These are phyloP conservation scores for Apodemia zela DNA, from an alignment of 2,888 invertebrate genomes.

Conservation along the genomic window DNA sequence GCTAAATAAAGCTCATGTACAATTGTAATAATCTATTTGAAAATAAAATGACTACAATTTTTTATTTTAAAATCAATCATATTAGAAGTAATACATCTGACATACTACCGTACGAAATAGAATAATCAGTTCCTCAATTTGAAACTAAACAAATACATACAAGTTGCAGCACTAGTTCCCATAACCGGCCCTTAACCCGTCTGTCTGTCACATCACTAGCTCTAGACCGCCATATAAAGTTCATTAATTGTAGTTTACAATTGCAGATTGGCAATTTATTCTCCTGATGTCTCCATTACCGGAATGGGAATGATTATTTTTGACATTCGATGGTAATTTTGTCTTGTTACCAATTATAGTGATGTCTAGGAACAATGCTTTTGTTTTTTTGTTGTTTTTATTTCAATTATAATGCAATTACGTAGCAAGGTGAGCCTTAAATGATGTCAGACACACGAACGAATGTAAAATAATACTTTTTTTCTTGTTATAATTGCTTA, in stretches of 20 bases:
- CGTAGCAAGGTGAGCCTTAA: conserved; percentile 13
- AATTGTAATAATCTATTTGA: no score
- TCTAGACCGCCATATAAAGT: conserved; percentile 49
- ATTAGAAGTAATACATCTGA: background rate
- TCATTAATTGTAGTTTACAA: conserved; percentile 64
- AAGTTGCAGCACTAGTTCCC: conserved; percentile 12
- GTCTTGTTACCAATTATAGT: conserved; percentile 23
- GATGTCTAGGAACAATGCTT: conserved; percentile 12
- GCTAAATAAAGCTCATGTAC: no score
- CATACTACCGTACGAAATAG: background rate
- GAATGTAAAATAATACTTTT: background rate
- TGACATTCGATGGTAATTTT: conserved; percentile 37
- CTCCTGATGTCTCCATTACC: conserved; percentile 46
- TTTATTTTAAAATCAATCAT: no score
- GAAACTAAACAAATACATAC: conserved; percentile 10
- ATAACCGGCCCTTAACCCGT: conserved; percentile 39
- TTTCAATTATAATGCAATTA: conserved; percentile 14
- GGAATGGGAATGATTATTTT: conserved; percentile 53
- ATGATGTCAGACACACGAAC: background rate
- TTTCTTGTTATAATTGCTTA: background rate
- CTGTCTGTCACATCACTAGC: conserved; percentile 54
- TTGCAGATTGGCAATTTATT: conserved; percentile 67
- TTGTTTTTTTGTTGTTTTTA: conserved; percentile 15
- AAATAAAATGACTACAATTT: no score
- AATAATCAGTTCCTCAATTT: conserved; percentile 12